Conservation (phyloP, 1,140 invertebrate genomes). For the Zaprionus tsacasi region DNA sequence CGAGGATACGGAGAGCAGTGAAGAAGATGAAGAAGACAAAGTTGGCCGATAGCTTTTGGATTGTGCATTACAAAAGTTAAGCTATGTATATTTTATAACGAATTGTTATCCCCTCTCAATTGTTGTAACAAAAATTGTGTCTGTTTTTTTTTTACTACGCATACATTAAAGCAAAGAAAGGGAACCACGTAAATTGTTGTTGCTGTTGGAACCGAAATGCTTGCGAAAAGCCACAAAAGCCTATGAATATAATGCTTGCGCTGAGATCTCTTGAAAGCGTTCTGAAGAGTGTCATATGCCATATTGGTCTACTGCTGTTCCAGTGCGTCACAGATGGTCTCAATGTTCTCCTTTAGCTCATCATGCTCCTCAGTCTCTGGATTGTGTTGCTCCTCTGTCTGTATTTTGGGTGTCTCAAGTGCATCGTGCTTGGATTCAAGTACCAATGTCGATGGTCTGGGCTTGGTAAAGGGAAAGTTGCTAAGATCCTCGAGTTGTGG, state of each 20-base stretch:
- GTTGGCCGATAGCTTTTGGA: conserved; percentile 17
- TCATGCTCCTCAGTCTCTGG: background rate
- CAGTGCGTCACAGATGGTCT: conserved; percentile 25
- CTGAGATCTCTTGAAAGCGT: conserved; percentile 52
- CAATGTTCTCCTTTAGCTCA: conserved; percentile 50
- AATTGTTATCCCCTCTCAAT: conserved; percentile 39
- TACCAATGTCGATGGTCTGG: conserved; percentile 77
- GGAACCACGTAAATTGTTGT: conserved; percentile 33
- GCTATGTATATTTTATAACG: conserved; percentile 69
- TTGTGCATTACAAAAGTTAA: conserved; percentile 74
- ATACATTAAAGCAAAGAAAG: conserved; percentile 31
- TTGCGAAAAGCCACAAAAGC: conserved; percentile 75
- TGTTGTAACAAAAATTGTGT: conserved; percentile 32
- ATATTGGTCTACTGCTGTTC: conserved; percentile 5
- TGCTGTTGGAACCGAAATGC: conserved; percentile 41
- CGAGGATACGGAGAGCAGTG: conserved; percentile 35
- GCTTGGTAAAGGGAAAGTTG: conserved; percentile 77
- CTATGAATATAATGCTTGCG: conserved; percentile 45
- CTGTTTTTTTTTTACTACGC: conserved; percentile 45
- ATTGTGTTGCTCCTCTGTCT: conserved; percentile 27
- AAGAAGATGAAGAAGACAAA: conserved; percentile 63
- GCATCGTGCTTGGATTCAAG: conserved; percentile 65
- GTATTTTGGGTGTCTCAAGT: conserved; percentile 15
- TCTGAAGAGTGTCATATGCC: conserved; percentile 18
- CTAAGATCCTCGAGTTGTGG: conserved; percentile 86